A percentile compares a stretch with the other conserved stretches of the same genome.
These are phyloP conservation scores for Trichosurus vulpecula DNA, from an alignment of 2,797 vertebrate genomes.

Conservation along the genomic window DNA sequence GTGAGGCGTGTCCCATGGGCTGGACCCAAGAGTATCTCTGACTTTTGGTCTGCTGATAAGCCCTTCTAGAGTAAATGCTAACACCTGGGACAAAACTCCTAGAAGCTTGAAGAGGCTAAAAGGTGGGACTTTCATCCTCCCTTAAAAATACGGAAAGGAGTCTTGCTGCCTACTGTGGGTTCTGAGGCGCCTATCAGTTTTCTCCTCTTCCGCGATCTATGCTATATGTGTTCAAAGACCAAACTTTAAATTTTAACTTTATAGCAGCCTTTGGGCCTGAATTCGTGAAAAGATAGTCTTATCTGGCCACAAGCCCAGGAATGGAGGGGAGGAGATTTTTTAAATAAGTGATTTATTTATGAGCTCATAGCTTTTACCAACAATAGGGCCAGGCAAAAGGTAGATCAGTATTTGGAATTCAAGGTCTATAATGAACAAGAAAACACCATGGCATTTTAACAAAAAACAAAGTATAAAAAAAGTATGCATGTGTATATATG, in stretches of 20 bases:
- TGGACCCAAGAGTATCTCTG: not conserved
- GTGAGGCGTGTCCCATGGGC: not conserved
- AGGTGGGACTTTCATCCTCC: not conserved
- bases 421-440: not conserved
- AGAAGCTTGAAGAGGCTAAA: not conserved
- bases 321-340: not conserved
- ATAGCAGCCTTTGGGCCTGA: not conserved
- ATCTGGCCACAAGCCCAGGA: not conserved
- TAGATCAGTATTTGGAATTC: not conserved
- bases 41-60: not conserved
- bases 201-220: not conserved
- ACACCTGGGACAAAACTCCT: not conserved
- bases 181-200: not conserved
- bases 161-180: not conserved
- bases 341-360: not conserved
- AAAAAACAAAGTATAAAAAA: not conserved
- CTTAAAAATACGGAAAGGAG: not conserved
- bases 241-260: not conserved
- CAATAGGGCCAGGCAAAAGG: not conserved
- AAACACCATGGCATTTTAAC: not conserved
- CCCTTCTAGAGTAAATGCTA: not conserved
- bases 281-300: not conserved
- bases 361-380: not conserved
- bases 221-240: not conserved
- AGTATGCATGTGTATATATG: not conserved